These are phyloP conservation scores for Ceratosolen fusciceps DNA, from an alignment of 1,140 invertebrate genomes.

Conservation along the genomic window DNA sequence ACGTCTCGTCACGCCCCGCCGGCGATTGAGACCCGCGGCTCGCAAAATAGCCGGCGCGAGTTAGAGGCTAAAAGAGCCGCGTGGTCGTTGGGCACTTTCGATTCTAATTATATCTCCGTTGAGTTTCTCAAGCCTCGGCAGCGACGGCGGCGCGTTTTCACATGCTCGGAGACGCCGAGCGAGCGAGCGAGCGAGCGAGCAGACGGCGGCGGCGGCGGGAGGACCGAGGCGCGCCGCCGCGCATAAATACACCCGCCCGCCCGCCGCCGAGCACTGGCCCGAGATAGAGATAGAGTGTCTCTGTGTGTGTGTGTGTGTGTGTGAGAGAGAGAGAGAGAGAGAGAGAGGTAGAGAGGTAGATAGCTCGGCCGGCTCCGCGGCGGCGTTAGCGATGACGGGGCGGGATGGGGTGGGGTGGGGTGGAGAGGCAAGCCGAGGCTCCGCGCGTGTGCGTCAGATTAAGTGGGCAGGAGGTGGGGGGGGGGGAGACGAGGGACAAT, in stretches of 20 bases:
- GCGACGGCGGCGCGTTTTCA: slow-evolving; percentile 25
- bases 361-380: too few relatives aligned
- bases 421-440: too few relatives aligned
- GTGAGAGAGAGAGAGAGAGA: neutral
- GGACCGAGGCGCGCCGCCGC: neutral
- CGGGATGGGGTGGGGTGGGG: too few relatives aligned
- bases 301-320: neutral
- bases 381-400: too few relatives aligned
- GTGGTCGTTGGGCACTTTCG: slow-evolving; percentile 57
- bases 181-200: too few relatives aligned
- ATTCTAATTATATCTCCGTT: slow-evolving; percentile 61
- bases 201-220: too few relatives aligned
- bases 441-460: too few relatives aligned
- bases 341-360: neutral
- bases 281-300: neutral
- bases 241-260: neutral
- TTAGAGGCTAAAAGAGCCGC: slow-evolving; percentile 52
- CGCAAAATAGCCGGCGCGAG: slow-evolving; percentile 57
- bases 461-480: too few relatives aligned
- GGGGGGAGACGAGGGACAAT: neutral
- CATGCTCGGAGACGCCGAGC: slow-evolving; percentile 19
- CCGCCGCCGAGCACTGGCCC: too few relatives aligned
- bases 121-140: slow-evolving; percentile 31
- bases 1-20: too few relatives aligned
- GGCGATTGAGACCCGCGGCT: too few relatives aligned